A percentile compares a stretch with the other conserved stretches of the same genome.
These are phyloP conservation scores for Pyrochroa serraticornis DNA, from an alignment of 2,888 invertebrate species.

Conservation along the genomic window DNA sequence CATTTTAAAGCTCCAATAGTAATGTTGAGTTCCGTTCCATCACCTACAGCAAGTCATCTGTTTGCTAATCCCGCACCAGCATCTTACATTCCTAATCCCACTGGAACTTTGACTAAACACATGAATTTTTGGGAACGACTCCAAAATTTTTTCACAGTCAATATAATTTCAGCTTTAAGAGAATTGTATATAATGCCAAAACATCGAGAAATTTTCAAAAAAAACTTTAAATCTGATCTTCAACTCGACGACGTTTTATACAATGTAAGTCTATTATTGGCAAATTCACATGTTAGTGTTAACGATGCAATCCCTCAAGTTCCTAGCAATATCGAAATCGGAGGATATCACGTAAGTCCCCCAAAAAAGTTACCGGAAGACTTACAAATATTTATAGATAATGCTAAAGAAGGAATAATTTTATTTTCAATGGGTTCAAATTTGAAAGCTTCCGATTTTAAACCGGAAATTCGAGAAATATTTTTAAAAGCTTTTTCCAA, in stretches of 20 bases:
- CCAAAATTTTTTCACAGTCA: constrained; percentile 56
- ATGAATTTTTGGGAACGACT: constrained; percentile 63
- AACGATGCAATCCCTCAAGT: constrained; percentile 59
- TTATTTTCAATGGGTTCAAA: constrained; percentile 66
- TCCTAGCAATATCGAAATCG: constrained; percentile 64
- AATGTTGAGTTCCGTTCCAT: constrained; percentile 32
- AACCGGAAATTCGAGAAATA: constrained; percentile 58
- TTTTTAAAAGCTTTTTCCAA: constrained; percentile 64
- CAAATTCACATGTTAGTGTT: constrained; percentile 60
- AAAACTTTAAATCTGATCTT: constrained; percentile 41
- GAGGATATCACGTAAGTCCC: constrained; percentile 59
- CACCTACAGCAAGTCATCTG: constrained; percentile 39
- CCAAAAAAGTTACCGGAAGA: constrained; percentile 41
- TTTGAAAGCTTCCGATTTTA: constrained; percentile 63
- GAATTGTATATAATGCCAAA: constrained; percentile 32
- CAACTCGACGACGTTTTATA: constrained; percentile 38
- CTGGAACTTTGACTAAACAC: constrained; percentile 22
- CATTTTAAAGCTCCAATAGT: constrained; percentile 40
- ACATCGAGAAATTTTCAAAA: constrained; percentile 38
- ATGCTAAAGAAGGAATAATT: constrained; percentile 34
- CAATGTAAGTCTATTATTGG: constrained; percentile 44
- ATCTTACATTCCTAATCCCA: constrained; percentile 28
- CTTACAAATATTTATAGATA: constrained; percentile 37
- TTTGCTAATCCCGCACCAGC: constrained; percentile 42
- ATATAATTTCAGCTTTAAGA: constrained; percentile 36